Evolutionary conservation across 2,797 vertebrate genomes (phyloP).

Genomic region (Oreonectes daqikongensis): DNA sequence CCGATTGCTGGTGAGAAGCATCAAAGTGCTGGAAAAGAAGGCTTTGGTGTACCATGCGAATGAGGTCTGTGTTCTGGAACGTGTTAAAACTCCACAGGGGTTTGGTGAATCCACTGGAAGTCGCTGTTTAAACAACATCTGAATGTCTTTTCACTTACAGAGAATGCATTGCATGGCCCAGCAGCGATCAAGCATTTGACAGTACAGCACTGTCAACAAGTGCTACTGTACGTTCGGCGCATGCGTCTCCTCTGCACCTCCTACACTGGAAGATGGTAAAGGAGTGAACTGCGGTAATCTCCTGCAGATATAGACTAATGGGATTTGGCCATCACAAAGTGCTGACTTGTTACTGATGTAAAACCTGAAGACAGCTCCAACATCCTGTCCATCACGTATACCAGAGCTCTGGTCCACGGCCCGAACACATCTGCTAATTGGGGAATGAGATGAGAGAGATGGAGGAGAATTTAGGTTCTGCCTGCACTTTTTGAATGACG

Average conservation of each 20-base stretch:
- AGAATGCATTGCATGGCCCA: neutral
- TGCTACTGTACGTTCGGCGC: neutral
- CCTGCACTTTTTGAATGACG: too few relatives aligned
- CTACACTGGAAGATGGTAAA: neutral
- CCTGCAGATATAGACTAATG: constrained; percentile 45
- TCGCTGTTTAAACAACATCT: constrained; percentile 35
- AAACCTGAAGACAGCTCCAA: constrained; percentile 38
- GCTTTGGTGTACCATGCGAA: constrained; percentile 37
- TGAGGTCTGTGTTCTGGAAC: constrained; percentile 34
- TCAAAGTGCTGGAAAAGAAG: constrained; percentile 30
- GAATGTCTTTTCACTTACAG: neutral
- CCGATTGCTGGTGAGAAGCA: constrained; percentile 17
- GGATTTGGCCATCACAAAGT: constrained; percentile 48
- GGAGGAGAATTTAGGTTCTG: neutral
- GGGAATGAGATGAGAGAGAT: neutral
- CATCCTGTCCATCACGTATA: constrained; percentile 31
- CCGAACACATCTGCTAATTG: neutral
- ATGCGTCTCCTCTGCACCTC: constrained; percentile 9
- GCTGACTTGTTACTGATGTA: constrained; percentile 45
- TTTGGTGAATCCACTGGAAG: constrained; percentile 12
- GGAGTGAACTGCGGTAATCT: constrained; percentile 25
- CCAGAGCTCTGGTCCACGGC: neutral
- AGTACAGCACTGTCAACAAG: constrained; percentile 13
- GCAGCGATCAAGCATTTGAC: neutral
- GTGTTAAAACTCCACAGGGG: constrained; percentile 35